Evolutionary conservation across 1,140 invertebrate genomes (phyloP), one percentile per base, ranked within the genome.

Genomic region (Palaemon carinicauda): DNA sequence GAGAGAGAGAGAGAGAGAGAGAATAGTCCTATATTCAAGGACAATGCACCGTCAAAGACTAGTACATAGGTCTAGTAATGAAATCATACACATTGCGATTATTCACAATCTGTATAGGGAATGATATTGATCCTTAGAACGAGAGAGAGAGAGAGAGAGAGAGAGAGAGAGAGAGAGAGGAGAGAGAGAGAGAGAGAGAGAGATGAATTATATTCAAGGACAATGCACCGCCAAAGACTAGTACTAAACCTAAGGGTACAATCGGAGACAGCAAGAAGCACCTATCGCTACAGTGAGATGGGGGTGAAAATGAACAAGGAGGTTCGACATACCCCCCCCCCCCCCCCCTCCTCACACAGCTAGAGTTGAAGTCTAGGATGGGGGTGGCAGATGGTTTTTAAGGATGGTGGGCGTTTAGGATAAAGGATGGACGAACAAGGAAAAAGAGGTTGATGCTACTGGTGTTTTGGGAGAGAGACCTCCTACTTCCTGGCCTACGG

Each of bases 401-500:
- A 69, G 60, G 60, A 29, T 29, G 60, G 21, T 21, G 21, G 60
- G 60, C 21, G 60, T 21, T 29, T 29, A 69, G 60, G 21, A 69
- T 69, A 29, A 69, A 69, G 60, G 60, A 69, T 12, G 1, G 60
- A 29, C 2, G 60, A n/a, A 29, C 21, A 29, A 29, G 21, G n/a
- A 29, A 15, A 29, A 29, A 9, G 21, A 69, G 29, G 60, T 17
- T 69, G 60, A 69, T 69, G 60, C 60, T 69, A n/a, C 21, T 69
- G 15, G 19, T 41, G 73, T 19, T 53, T 15, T 41, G 56, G 73
- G 65, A 73, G 78, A 50, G 41, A 71, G 83, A 75, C 77, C 83
- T 60, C 77, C 83, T 65, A 86, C 83, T 86, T 86, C 83, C 83
- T 86, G 83, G 83, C 83, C 83, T 33, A 51, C 27, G 83, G 83